A percentile compares a stretch with the other conserved stretches of the same genome.
Evolutionary conservation across 35 echinoderm and acorn worm species (phyloP).

Genomic region (Acanthaster planci): DNA sequence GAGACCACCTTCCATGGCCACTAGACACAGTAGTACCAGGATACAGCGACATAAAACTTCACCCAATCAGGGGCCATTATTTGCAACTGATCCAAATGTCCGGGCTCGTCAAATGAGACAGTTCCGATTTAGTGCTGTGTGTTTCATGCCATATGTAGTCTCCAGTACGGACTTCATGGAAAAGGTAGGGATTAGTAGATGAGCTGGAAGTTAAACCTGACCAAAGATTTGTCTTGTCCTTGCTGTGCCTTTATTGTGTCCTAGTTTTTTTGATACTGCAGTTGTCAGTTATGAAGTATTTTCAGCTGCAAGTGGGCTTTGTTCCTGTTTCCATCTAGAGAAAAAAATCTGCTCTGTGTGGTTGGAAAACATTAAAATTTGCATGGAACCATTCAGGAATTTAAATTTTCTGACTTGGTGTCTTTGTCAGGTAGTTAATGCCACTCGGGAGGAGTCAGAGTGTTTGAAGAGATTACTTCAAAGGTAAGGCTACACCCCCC

Average conservation of each 20-base stretch:
- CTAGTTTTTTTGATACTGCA: too few species aligned
- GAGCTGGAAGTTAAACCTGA: too few species aligned
- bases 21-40: conserved; percentile 17
- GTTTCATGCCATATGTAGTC: conserved; percentile 69
- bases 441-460: not conserved
- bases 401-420: not conserved
- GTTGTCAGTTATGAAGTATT: not conserved
- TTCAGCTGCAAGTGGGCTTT: too few species aligned
- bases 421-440: conserved; percentile 13
- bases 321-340: too few species aligned
- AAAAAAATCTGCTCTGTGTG: too few species aligned
- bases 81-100: conserved; percentile 50
- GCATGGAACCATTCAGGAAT: too few species aligned
- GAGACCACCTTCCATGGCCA: conserved; percentile 27
- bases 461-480: conserved; percentile 14
- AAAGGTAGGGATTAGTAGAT: conserved; percentile 52
- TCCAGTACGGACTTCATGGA: conserved; percentile 61
- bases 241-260: too few species aligned
- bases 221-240: too few species aligned
- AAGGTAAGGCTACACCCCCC: conserved; percentile 21
- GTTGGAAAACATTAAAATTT: too few species aligned
- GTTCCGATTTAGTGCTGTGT: conserved; percentile 75
- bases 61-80: conserved; percentile 35
- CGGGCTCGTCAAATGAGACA: conserved; percentile 74
- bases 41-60: not conserved